phyloP scores from a whole-genome alignment of 1,140 invertebrate genomes.

The Cardiocondyla obscurior region DNA sequence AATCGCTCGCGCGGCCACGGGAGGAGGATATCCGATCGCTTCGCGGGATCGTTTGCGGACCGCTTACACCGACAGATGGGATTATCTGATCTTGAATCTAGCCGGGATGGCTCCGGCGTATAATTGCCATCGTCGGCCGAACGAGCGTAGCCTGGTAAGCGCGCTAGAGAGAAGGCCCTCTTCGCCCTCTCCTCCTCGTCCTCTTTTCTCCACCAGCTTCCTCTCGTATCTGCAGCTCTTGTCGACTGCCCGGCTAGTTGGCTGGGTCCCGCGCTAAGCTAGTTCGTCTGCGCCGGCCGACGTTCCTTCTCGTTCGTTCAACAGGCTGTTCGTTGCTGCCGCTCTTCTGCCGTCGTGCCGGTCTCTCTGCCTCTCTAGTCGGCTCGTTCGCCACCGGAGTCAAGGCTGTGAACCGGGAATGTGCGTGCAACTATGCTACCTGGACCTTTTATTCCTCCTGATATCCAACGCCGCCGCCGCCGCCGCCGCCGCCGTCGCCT shows the following conservation, averaged over 20 bases:
- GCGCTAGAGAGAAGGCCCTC: slow-evolving; percentile 56
- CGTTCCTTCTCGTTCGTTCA: slow-evolving; percentile 39
- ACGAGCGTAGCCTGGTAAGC: slow-evolving; percentile 61
- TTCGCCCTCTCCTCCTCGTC: slow-evolving; percentile 12
- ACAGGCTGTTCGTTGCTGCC: slow-evolving; percentile 52
- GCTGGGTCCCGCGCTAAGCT: slow-evolving; percentile 19
- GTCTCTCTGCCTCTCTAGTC: slow-evolving; percentile 53
- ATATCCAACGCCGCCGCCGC: slow-evolving; percentile 66
- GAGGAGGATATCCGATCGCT: slow-evolving; percentile 74
- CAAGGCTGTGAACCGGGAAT: slow-evolving; percentile 82
- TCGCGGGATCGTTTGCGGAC: slow-evolving; percentile 78
- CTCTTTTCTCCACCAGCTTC: slow-evolving; percentile 8
- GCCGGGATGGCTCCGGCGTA: slow-evolving; percentile 79
- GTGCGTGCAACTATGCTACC: slow-evolving; percentile 83
- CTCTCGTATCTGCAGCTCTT: slow-evolving; percentile 30
- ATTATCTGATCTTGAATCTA: slow-evolving; percentile 83
- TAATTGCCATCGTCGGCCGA: slow-evolving; percentile 78
- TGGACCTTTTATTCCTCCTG: slow-evolving; percentile 79
- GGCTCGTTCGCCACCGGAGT: slow-evolving; percentile 71
- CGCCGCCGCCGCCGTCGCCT: slow-evolving; percentile 8
- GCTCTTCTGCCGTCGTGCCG: slow-evolving; percentile 28
- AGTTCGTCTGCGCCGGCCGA: slow-evolving; percentile 35
- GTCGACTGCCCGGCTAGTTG: slow-evolving; percentile 17
- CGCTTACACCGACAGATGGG: slow-evolving; percentile 81
- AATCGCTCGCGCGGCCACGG: slow-evolving; percentile 56